Evolutionary conservation across 2,113 vertebrate species (phyloP).

Genomic region (Isurus oxyrinchus): DNA sequence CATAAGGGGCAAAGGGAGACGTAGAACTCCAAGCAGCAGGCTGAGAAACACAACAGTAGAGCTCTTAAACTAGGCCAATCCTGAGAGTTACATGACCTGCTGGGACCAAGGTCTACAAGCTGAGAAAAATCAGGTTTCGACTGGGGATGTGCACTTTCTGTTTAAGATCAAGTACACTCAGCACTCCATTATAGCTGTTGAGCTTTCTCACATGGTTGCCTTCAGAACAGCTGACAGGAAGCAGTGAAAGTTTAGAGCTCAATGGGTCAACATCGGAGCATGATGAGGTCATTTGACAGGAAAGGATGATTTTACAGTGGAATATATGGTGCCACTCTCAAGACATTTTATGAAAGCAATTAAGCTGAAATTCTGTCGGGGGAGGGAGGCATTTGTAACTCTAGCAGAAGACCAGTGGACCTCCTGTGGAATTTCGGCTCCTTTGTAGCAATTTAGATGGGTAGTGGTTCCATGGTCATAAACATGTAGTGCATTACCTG

Average conservation of each 20-base stretch:
- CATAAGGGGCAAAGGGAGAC: background rate
- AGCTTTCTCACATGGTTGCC: background rate
- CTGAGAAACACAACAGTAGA: background rate
- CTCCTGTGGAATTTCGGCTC: background rate
- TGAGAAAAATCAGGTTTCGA: background rate
- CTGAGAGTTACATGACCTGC: background rate
- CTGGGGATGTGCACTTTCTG: background rate
- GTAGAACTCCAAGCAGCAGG: background rate
- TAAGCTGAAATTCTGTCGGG: background rate
- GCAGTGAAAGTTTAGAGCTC: background rate
- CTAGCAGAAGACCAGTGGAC: background rate
- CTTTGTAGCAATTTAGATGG: background rate
- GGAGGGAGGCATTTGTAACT: background rate
- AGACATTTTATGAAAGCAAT: background rate
- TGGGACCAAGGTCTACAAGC: background rate
- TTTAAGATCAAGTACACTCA: background rate
- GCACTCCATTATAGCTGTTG: background rate
- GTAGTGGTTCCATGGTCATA: background rate
- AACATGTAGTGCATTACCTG: background rate
- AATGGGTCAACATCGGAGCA: background rate
- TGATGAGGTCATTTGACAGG: background rate
- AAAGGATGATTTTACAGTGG: background rate
- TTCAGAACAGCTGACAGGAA: background rate
- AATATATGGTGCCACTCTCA: background rate
- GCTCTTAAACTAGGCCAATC: background rate